Base-by-base conservation (phyloP, 1,140 invertebrate species). In the Diploscapter pachys region DNA sequence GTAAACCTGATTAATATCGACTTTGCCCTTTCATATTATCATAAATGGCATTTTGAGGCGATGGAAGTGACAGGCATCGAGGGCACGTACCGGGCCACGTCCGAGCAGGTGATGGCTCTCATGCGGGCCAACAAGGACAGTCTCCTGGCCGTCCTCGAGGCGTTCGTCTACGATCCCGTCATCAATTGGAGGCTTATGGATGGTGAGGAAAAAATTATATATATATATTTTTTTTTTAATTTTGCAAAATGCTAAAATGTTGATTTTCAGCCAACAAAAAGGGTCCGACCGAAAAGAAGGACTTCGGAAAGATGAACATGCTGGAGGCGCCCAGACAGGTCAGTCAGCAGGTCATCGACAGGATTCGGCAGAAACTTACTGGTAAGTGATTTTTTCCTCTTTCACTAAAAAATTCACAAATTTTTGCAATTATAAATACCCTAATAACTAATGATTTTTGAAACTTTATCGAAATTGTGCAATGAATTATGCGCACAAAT, bases 121-220 rank as follows among this genome's bases (percentile, higher is more conserved):
- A 86, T 99, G 2, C 90, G 95, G 72, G 90, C 92, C 5, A 97
- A 99, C 84, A 96, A 96, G 84, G 97, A 99, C 86, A 96, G 94
- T 85, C 88, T 99, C 31, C 96, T 99, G 94, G 96, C 97, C 3
- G 96, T 99, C 0, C 88, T 99, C 4, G 97, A 99, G 86, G 97
- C 97, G 0, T 99, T 99, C 86, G 95, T 99, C 3, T 98, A 99
- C 84, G 97, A 99, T 89, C 97, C 97, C 0, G 87, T 99, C n/a
- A 89, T 99, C 0, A 98, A 98, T 87, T 99, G 97, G 97, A 89
- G 52, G 11, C 9, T 5, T 52, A 9, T 68, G 11, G 6, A 9
- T 8, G 11, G 52, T 13, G 51, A 68, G 6, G 48, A 68, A 53
- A 51, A 68, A 68, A 54, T 68, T 13, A 9, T 50, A 53, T 52